Percentiles rank a stretch among this genome's conserved stretches.
phyloP scores from a whole-genome alignment of 2,113 vertebrate species.

The Pyxicephalus adspersus region DNA sequence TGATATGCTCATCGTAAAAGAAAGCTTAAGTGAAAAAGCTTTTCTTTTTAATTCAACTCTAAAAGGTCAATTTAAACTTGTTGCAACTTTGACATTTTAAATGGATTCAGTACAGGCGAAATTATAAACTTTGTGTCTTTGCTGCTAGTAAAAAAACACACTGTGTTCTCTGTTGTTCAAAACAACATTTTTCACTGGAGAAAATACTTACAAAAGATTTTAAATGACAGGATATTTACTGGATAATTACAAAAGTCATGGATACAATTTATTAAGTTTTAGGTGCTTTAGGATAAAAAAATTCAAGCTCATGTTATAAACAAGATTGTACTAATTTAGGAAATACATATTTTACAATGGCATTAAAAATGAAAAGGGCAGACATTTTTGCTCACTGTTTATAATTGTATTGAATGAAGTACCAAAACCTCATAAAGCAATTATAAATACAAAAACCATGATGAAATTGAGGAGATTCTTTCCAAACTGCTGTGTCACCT shows the following conservation, averaged over 20 bases:
- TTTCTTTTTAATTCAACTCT: constrained; percentile 6
- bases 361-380: too few species aligned
- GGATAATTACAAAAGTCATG: background rate
- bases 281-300: too few species aligned
- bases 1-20: background rate
- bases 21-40: constrained; percentile 14
- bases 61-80: constrained; percentile 36
- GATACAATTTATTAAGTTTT: background rate
- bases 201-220: background rate
- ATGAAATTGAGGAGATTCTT: too few species aligned
- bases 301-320: too few species aligned
- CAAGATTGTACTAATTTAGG: too few species aligned
- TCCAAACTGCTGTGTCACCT: too few species aligned
- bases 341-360: too few species aligned
- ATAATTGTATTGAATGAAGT: too few species aligned
- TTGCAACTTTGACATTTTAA: constrained; percentile 38
- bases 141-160: constrained; percentile 11
- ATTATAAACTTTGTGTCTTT: constrained; percentile 19
- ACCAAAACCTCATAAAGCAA: too few species aligned
- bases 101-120: constrained; percentile 27
- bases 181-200: background rate
- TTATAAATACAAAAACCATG: too few species aligned
- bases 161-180: background rate
- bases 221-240: background rate
- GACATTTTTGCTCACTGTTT: too few species aligned